Conservation (phyloP, 2,888 invertebrate genomes). For the Rhamnusium bicolor region DNA sequence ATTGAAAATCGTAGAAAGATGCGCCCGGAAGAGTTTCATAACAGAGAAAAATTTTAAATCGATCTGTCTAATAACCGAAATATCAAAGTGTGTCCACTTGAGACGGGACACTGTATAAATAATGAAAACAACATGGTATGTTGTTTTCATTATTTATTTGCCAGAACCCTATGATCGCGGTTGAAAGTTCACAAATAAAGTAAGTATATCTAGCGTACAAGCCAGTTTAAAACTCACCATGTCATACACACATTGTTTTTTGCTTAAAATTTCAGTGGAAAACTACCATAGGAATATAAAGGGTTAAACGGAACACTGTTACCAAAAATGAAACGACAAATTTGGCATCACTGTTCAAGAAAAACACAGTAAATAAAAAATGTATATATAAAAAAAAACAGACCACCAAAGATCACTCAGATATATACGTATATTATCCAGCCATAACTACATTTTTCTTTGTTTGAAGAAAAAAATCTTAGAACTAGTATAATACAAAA, state of each 20-base stretch:
- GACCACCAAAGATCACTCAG: conserved; percentile 25
- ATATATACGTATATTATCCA: conserved; percentile 33
- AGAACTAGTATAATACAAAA: conserved; percentile 30
- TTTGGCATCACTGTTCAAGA: neutral
- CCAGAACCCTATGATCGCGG: too few relatives aligned
- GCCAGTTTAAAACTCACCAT: neutral
- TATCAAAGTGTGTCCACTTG: too few relatives aligned
- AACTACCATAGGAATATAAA: conserved; percentile 7
- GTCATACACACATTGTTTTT: neutral
- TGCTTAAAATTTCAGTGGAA: conserved; percentile 22
- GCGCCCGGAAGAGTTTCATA: too few relatives aligned
- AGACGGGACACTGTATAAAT: too few relatives aligned
- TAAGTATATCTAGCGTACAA: too few relatives aligned
- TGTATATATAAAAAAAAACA: conserved; percentile 19
- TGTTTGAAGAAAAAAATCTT: conserved; percentile 16
- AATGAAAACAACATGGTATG: too few relatives aligned
- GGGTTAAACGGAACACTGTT: neutral
- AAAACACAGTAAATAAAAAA: conserved; percentile 1
- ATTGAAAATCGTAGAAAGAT: too few relatives aligned
- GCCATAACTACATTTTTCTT: conserved; percentile 28
- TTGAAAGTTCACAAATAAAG: too few relatives aligned
- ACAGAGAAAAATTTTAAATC: too few relatives aligned
- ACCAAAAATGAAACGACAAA: neutral
- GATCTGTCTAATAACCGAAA: too few relatives aligned
- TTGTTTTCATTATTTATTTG: too few relatives aligned